A percentile compares a stretch with the other conserved stretches of the same genome.
Conservation (phyloP, 2,888 invertebrate genomes). For the Synanthedon formicaeformis region DNA sequence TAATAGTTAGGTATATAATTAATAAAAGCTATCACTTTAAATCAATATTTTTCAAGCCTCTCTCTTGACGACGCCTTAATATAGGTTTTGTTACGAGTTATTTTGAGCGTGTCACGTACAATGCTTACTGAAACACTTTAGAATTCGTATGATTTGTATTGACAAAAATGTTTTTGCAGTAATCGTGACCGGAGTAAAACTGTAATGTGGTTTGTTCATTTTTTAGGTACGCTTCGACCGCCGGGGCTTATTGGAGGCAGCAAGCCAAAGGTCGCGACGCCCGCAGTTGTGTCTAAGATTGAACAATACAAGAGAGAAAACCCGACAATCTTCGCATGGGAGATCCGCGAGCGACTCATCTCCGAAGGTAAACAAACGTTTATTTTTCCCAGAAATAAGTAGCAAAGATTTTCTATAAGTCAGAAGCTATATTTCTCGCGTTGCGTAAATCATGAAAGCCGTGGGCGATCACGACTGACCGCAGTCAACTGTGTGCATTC, state of each 20-base stretch:
- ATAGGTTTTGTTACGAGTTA: too few relatives aligned
- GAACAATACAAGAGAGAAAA: constrained; percentile 98
- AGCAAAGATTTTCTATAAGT: constrained; percentile 12
- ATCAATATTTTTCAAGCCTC: too few relatives aligned
- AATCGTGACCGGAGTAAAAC: neutral
- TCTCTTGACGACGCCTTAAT: too few relatives aligned
- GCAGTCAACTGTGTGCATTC: constrained; percentile 2
- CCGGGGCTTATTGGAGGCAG: constrained; percentile 94
- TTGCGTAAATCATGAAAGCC: constrained; percentile 32
- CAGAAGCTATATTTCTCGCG: constrained; percentile 17
- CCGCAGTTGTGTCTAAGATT: constrained; percentile 96
- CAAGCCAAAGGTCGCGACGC: constrained; percentile 98
- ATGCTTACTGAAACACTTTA: too few relatives aligned
- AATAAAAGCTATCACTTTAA: too few relatives aligned
- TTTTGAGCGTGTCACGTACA: too few relatives aligned
- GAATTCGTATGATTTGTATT: neutral
- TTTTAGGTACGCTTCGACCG: constrained; percentile 86
- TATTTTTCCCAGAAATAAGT: neutral
- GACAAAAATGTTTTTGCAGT: neutral
- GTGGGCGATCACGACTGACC: constrained; percentile 40
- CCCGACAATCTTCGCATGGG: constrained; percentile 99
- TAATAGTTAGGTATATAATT: too few relatives aligned
- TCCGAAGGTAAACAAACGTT: constrained; percentile 83
- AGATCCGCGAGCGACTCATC: constrained; percentile 95
- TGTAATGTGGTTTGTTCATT: neutral